Base-by-base conservation (phyloP, 2,888 invertebrate species). In the Drosophila mercatorum region DNA sequence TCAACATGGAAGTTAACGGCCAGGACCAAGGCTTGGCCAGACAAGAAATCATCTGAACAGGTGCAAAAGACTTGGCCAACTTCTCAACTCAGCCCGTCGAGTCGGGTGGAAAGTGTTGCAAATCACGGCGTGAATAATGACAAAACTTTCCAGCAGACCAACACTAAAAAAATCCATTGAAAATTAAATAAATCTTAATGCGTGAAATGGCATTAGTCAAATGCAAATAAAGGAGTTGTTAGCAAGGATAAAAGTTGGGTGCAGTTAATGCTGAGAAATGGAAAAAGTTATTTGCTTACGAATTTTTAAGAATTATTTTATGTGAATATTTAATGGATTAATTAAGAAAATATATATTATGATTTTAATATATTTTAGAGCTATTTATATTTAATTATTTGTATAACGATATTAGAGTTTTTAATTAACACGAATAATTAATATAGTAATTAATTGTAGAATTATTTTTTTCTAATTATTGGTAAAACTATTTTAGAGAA, bases 51-150 rank as follows among this genome's bases (percentile, higher is more conserved):
- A 58, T 34, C 58, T 44, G 17, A 40, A 44, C 46, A 52, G 67
- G 57, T 66, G 67, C 67, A 34, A 67, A 53, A 22, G 44, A 67
- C 44, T 46, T 61, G 53, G 52, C 7, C 36, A 58, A 59, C 41
- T 34, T 56, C 36, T 22, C 31, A n/a, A 5, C 26, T 38, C 31
- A 12, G n/a, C n/a, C n/a, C 10, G 22, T 14, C 28, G 36, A 17
- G 34, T 17, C 34, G 7, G 51, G 6, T 17, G 51, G 34, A 51
- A 51, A 34, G 34, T 51, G 22, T 8, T 14, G 40, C 22, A 14
- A 40, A 8, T 46, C 38, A 26, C 44, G 36, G 38, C 12, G 36
- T 58, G 43, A 59, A 28, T 43, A 44, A 43, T 68, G 49, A 44
- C 14, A 56, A 68, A 68, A 68, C 47, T 67, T 67, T 56, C 11